These are phyloP conservation scores for Coelopa frigida DNA, from an alignment of 1,140 invertebrate species.

Conservation along the genomic window DNA sequence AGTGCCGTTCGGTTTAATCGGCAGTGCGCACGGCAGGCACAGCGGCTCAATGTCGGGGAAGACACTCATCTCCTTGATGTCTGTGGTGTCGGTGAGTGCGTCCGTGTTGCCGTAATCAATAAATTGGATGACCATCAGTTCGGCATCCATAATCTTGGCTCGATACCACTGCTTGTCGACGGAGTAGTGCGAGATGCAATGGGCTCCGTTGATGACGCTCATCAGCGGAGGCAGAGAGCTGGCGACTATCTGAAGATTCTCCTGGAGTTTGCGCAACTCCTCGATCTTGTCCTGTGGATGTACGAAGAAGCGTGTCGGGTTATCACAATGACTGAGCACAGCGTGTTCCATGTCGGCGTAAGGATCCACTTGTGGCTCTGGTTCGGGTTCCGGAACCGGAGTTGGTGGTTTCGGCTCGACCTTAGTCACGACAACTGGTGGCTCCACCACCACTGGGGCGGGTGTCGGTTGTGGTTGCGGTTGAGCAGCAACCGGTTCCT, in stretches of 20 bases:
- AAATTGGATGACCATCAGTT: constrained; percentile 67
- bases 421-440: too few species aligned
- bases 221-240: constrained; percentile 47
- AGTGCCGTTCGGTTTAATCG: constrained; percentile 54
- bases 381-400: neutral
- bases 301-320: constrained; percentile 61
- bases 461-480: neutral
- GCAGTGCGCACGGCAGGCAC: constrained; percentile 56
- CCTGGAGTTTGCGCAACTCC: constrained; percentile 51
- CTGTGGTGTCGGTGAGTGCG: constrained; percentile 52
- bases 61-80: constrained; percentile 55
- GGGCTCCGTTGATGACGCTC: constrained; percentile 52
- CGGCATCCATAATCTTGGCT: constrained; percentile 66
- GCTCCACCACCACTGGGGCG: neutral
- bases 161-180: constrained; percentile 73
- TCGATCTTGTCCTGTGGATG: constrained; percentile 49
- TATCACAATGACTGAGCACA: constrained; percentile 55
- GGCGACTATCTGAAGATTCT: constrained; percentile 52
- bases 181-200: constrained; percentile 66
- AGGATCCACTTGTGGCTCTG: constrained; percentile 20
- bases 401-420: too few species aligned
- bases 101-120: constrained; percentile 79
- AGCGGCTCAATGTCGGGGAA: constrained; percentile 49
- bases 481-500: neutral
- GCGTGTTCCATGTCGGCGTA: constrained; percentile 46